These are phyloP conservation scores for Patella ulyssiponensis DNA, from an alignment of 2,888 invertebrate species.

Conservation along the genomic window DNA sequence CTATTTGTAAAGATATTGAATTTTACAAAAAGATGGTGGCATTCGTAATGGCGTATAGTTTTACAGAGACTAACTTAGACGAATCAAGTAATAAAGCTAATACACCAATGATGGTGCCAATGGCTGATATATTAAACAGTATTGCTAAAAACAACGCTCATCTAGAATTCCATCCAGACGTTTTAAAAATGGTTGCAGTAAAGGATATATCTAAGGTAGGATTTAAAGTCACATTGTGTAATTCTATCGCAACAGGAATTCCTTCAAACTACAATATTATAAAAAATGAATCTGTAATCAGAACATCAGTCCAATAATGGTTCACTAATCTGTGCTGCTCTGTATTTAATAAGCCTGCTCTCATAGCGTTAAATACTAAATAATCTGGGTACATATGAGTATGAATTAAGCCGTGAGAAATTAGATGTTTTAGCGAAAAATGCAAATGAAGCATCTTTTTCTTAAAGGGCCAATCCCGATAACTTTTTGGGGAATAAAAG, in stretches of 20 bases:
- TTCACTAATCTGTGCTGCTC: too few species aligned
- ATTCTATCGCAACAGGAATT: too few species aligned
- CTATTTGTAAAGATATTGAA: constrained; percentile 51
- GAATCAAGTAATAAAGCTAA: constrained; percentile 47
- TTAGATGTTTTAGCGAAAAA: too few species aligned
- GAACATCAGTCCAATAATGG: not conserved
- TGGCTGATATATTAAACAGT: constrained; percentile 72
- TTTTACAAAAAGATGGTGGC: constrained; percentile 71
- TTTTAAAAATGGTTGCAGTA: constrained; percentile 66
- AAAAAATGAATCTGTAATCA: not conserved
- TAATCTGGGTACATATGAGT: too few species aligned
- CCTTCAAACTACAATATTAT: too few species aligned
- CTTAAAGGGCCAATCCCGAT: too few species aligned
- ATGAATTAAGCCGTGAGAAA: too few species aligned
- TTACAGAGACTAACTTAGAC: constrained; percentile 67
- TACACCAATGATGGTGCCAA: constrained; percentile 71
- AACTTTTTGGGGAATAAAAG: too few species aligned
- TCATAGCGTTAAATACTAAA: too few species aligned
- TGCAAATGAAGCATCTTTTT: too few species aligned
- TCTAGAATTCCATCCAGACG: constrained; percentile 65
- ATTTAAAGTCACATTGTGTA: too few species aligned
- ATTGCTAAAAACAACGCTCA: constrained; percentile 70
- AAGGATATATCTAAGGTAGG: constrained; percentile 62
- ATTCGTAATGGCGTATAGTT: constrained; percentile 73
- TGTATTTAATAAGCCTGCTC: too few species aligned